A percentile compares a stretch with the other conserved stretches of the same genome.
phyloP scores from a whole-genome alignment of 2,888 invertebrate species.

The Seladonia tumulorum region DNA sequence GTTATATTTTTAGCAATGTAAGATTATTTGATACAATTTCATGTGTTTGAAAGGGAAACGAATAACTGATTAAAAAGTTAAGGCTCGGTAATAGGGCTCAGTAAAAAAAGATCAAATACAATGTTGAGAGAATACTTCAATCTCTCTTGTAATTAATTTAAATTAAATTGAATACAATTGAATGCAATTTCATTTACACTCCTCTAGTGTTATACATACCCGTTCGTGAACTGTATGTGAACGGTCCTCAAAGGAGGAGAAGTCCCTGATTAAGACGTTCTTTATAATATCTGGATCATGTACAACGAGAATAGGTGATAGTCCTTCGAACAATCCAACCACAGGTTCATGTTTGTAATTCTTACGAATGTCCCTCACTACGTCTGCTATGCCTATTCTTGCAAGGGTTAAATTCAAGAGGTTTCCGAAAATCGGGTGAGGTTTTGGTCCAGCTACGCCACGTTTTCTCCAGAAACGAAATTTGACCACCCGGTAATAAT shows the following conservation, averaged over 20 bases:
- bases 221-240: conserved; percentile 80
- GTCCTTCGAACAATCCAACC: conserved; percentile 82
- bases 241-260: conserved; percentile 77
- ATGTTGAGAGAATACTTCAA: no score
- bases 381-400: background rate
- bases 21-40: background rate
- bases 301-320: conserved; percentile 81
- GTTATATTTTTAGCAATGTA: background rate
- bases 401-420: conserved; percentile 70
- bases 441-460: conserved; percentile 81
- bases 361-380: conserved; percentile 56
- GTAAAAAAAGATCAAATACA: no score
- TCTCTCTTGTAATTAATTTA: no score
- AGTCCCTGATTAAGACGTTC: conserved; percentile 83
- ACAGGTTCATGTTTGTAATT: conserved; percentile 67
- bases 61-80: no score
- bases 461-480: conserved; percentile 83
- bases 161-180: background rate
- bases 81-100: no score
- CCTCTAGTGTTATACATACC: conserved; percentile 16
- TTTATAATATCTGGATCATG: conserved; percentile 81
- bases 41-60: no score
- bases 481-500: conserved; percentile 77
- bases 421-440: conserved; percentile 81
- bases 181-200: background rate